Base-by-base conservation (phyloP, 1,140 invertebrate species). In the Hyposmocoma kahamanoa region DNA sequence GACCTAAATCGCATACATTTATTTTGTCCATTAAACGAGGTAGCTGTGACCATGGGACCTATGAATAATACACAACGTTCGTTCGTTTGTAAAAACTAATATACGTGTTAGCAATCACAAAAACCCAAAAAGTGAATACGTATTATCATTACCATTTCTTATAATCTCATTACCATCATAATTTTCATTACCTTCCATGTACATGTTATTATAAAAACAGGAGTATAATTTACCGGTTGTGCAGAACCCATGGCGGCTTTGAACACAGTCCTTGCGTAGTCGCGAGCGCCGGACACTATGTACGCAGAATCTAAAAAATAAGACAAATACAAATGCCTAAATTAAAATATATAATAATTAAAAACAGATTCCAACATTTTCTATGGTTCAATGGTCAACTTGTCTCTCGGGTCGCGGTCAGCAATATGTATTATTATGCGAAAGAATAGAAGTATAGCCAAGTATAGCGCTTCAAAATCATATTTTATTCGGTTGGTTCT, bases 291-390 rank as follows among this genome's bases (percentile, higher is more conserved):
- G 2, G 87, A 88, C 3, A 89, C 87, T 15, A 87, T 86, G 60
- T 76, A 89, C 6, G 86, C 61, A 0, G 87, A 85, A 74, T 89
- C 88, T 89, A 44, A 42, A 53, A 57, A n/a, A n/a, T n/a, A n/a
- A n/a, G n/a, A n/a, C n/a, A n/a, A 15, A 46, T 36, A 20, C 1
- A 19, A 19, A 18, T 22, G 15, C n/a, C 6, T 34, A 5, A 21
- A 19, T 24, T 22, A 18, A 13, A 38, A 34, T 1, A 13, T 10
- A 22, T n/a, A 28, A 15, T 5, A 8, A 24, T 6, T 11, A 17
- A 22, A 11, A 17, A 41, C 19, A 17, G 10, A 19, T 5, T 41
- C 8, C 3, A 5, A 17, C 5, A 20, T 42, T 49, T 28, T 15
- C 9, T 42, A 2, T 20, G 17, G 20, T 8, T 24, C n/a, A 11